Base-by-base conservation (phyloP, 2,113 vertebrate species). In the Cromileptes altivelis region DNA sequence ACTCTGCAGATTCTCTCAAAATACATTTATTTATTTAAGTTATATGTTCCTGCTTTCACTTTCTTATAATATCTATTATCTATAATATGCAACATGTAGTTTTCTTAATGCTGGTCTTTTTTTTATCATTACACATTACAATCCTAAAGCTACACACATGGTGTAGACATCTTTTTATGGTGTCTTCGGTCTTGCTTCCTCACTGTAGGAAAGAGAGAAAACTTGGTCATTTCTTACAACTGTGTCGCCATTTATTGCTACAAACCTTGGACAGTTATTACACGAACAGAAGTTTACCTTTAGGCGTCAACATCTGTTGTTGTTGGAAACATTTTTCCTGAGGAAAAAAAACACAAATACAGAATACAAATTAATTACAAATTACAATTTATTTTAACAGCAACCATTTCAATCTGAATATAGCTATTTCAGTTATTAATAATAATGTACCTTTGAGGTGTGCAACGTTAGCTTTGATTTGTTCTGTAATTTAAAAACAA, bases 271-370 rank as follows among this genome's bases (percentile, higher is more conserved):
- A 62, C 4, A 49, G 4, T 50, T 14, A 19, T 61, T 45, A 17
- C 3, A 58, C 30, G 12, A 9, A 33, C 3, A 58, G 49, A 18
- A 9, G 14, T 17, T 56, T 23, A 69, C 63, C 57, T 74, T 27
- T 25, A 4, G 1, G 3, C 25, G 1, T 0, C 17, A 1, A 2
- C 18, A 9, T 2, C 21, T 4, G 14, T 21, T 3, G 3, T 1
- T 55, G 21, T 0, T n/a, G 4, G 0, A 27, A 13, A 49, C 19
- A 61, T 2, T 14, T 6, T 42, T 14, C 4, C 69, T 84, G 75
- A 30, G 3, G 61, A 72, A 60, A 67, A 5, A 33, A 49, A 58
- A 50, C 0, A n/a, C n/a, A n/a, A n/a, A n/a, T n/a, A n/a, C n/a
- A n/a, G 1, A 58, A 65, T 9, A 53, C 14, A n/a, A 15, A 21